Base-by-base conservation (phyloP, 1,140 invertebrate species). In the Himalopsyche phryganea region DNA sequence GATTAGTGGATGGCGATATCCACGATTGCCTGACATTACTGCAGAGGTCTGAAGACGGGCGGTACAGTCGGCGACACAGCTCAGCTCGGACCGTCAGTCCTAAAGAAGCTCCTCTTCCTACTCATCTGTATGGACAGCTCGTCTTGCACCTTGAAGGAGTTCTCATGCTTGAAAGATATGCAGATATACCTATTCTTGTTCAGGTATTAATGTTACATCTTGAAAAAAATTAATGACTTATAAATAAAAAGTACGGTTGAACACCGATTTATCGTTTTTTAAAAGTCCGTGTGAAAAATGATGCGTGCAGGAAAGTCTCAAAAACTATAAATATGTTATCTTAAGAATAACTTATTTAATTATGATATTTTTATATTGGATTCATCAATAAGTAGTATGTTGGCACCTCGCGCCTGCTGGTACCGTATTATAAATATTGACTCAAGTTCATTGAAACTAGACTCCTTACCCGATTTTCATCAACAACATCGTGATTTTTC, bases 91-190 rank as follows among this genome's bases (percentile, higher is more conserved):
- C 60, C 70, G 67, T 65, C 70, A 65, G 67, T 66, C 66, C 33
- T 68, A 70, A 28, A 69, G 79, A 3, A 67, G 71, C 68, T 10
- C 73, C 62, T 2, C 76, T 95, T 10, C 86, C 90, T 1, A 87
- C 88, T 0, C 94, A 98, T 80, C 74, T 97, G 7, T 92, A 96
- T 72, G 91, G 91, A 0, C 90, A 96, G 68, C 79, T 97, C 20
- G 86, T 84, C 0, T 86, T 90, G 66, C 90, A 92, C 65, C 76
- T 85, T 18, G 78, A 85, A 18, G 92, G 93, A 0, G 77, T 89
- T 62, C 80, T 86, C 14, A 69, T 89, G 1, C 67, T 94, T 0
- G 67, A 82, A 2, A 72, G 74, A 36, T 68, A 78, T 58, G 76
- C 72, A 0, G 71, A 78, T 58, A 65, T 82, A 18, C 58, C 69